Evolutionary conservation across 2,888 invertebrate species (phyloP).

Genomic region (Beris chalybata): DNA sequence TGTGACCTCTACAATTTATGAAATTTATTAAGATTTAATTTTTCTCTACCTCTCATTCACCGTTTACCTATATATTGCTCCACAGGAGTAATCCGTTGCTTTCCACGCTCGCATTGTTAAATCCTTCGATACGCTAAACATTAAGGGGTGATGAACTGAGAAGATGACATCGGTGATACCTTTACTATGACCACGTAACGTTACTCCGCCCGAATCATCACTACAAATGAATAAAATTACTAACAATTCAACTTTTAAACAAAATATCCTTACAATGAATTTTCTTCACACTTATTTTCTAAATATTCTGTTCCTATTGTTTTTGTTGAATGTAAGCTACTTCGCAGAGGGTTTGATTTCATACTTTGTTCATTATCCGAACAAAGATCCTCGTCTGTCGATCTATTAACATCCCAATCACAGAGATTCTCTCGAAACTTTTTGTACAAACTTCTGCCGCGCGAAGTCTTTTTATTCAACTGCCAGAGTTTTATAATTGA

Average conservation of each 20-base stretch:
- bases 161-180: conserved; percentile 65
- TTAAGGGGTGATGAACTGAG: conserved; percentile 62
- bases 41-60: not conserved
- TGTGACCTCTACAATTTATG: conserved; percentile 69
- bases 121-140: conserved; percentile 75
- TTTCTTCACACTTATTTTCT: conserved; percentile 42
- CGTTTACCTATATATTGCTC: conserved; percentile 66
- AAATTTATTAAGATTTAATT: not conserved
- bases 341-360: conserved; percentile 3
- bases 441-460: conserved; percentile 50
- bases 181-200: conserved; percentile 73
- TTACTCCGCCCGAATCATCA: conserved; percentile 63
- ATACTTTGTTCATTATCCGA: conserved; percentile 20
- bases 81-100: conserved; percentile 68
- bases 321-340: conserved; percentile 30
- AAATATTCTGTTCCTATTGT: conserved; percentile 42
- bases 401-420: conserved; percentile 45
- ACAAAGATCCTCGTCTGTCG: conserved; percentile 15
- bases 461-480: conserved; percentile 49
- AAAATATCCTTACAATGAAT: conserved; percentile 49
- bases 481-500: conserved; percentile 54
- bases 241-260: not conserved
- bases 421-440: conserved; percentile 42
- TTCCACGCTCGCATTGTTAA: conserved; percentile 76
- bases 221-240: conserved; percentile 39